Percentiles rank a stretch among this genome's conserved stretches.
phyloP scores from a whole-genome alignment of 2,888 invertebrate genomes.

The Apamea sordens region DNA sequence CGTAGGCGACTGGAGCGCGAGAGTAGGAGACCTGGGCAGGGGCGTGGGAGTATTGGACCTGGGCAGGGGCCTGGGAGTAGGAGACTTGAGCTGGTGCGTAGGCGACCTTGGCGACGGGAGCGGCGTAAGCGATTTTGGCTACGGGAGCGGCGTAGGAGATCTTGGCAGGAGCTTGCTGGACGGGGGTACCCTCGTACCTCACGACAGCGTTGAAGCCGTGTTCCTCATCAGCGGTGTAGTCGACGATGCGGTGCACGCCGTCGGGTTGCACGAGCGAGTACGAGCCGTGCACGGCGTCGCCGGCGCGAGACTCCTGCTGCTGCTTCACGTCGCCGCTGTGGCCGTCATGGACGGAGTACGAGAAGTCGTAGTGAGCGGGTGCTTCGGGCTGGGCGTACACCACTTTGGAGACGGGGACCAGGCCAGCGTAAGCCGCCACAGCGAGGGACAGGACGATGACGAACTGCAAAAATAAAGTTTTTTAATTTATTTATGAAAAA shows the following conservation, averaged over 20 bases:
- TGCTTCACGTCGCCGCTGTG: slow-evolving; percentile 87
- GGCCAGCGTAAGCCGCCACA: slow-evolving; percentile 73
- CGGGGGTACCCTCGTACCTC: slow-evolving; percentile 84
- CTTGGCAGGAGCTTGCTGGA: slow-evolving; percentile 57
- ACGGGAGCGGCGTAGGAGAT: slow-evolving; percentile 66
- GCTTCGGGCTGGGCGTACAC: slow-evolving; percentile 81
- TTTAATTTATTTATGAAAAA: neutral
- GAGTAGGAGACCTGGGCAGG: slow-evolving; percentile 57
- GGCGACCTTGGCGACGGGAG: slow-evolving; percentile 68
- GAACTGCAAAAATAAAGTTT: slow-evolving; percentile 69
- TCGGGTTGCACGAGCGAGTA: slow-evolving; percentile 88
- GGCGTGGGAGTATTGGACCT: slow-evolving; percentile 60
- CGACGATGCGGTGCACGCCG: slow-evolving; percentile 85
- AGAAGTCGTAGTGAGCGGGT: slow-evolving; percentile 86
- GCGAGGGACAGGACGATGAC: slow-evolving; percentile 79
- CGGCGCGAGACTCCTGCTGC: slow-evolving; percentile 85
- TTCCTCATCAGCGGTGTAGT: slow-evolving; percentile 85
- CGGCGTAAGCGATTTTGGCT: slow-evolving; percentile 66
- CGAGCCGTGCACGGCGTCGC: slow-evolving; percentile 85
- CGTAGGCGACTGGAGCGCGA: slow-evolving; percentile 61
- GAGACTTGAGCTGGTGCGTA: slow-evolving; percentile 60
- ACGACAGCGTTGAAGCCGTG: slow-evolving; percentile 87
- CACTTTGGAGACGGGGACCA: slow-evolving; percentile 76
- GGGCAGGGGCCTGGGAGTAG: slow-evolving; percentile 63
- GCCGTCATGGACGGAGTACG: slow-evolving; percentile 85